Conservation (phyloP, 2,888 invertebrate species). For the Heteromyza rotundicornis region DNA sequence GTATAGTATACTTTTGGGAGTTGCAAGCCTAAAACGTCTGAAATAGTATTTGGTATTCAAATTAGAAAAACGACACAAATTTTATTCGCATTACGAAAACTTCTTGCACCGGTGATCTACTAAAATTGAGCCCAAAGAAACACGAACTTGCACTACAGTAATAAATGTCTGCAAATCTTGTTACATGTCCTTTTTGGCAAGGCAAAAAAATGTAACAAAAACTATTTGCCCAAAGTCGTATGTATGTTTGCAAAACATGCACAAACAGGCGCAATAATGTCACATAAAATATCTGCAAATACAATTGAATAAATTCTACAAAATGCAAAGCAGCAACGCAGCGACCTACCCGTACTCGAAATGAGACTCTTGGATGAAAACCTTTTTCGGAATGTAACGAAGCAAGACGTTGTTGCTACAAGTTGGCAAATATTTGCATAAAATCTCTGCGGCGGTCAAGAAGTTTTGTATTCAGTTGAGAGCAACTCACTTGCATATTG, state of each 20-base stretch:
- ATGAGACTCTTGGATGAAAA: not conserved
- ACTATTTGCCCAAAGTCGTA: not conserved
- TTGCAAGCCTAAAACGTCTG: too few relatives aligned
- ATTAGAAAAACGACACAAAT: too few relatives aligned
- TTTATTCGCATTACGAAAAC: too few relatives aligned
- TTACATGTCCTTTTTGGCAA: not conserved
- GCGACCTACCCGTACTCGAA: not conserved
- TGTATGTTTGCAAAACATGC: too few relatives aligned
- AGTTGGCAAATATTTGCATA: not conserved
- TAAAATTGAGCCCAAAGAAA: too few relatives aligned
- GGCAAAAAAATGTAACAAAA: not conserved
- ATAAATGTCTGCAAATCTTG: conserved; percentile 2
- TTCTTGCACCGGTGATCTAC: too few relatives aligned
- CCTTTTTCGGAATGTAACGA: not conserved
- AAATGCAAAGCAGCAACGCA: not conserved
- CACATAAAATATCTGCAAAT: conserved; percentile 1
- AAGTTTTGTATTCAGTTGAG: not conserved
- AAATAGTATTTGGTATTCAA: too few relatives aligned
- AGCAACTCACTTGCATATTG: too few relatives aligned
- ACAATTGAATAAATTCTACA: not conserved
- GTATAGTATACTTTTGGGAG: too few relatives aligned
- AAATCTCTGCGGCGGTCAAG: not conserved
- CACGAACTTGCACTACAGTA: not conserved
- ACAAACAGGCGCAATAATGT: not conserved
- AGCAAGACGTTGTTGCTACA: not conserved